Base-by-base conservation (phyloP, 2,113 vertebrate species). In the Trematocara marginatum region DNA sequence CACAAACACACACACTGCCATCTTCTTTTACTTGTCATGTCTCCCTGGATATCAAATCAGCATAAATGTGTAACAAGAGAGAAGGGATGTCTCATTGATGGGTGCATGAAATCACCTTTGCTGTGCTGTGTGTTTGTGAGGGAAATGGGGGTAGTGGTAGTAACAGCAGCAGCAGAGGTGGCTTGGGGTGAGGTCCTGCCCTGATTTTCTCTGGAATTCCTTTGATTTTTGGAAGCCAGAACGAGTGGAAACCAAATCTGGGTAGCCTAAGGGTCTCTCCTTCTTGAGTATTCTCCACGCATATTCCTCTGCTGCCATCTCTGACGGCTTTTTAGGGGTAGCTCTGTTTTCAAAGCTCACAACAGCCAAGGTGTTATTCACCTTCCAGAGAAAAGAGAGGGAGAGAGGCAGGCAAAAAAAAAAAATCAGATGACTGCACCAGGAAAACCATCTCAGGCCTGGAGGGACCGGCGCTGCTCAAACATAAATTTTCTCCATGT, bases 141-240 rank as follows among this genome's bases (percentile, higher is more conserved):
- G 38, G 76, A 56, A 56, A 78, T 53, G 82, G 79, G 69, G 84
- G 86, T 78, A 57, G 84, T 10, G 86, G 87, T 78, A 64, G 81
- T 38, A 45, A 85, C 13, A 49, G 64, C 16, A 49, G 89, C 31
- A 57, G 87, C 26, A 57, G 81, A 11, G 74, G 80, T 92, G 94
- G 92, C 93, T 95, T 57, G 89, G 93, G 91, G 90, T 94, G 89
- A 95, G 94, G 94, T 94, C 94, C 93, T 96, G 93, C 91, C 94
- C 95, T 94, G 92, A 94, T 95, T 96, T 96, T 95, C 94, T 94
- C 91, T 93, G 95, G 95, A 96, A 96, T 96, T 96, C 95, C 94
- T 96, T 96, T 95, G 94, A 95, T 94, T 96, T 96, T 96, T 95
- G 90, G 92, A 95, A 96, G 89, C 84, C 90, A 92, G 92, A 93